phyloP scores from a whole-genome alignment of 2,888 invertebrate species.

The Mythimna loreyi region DNA sequence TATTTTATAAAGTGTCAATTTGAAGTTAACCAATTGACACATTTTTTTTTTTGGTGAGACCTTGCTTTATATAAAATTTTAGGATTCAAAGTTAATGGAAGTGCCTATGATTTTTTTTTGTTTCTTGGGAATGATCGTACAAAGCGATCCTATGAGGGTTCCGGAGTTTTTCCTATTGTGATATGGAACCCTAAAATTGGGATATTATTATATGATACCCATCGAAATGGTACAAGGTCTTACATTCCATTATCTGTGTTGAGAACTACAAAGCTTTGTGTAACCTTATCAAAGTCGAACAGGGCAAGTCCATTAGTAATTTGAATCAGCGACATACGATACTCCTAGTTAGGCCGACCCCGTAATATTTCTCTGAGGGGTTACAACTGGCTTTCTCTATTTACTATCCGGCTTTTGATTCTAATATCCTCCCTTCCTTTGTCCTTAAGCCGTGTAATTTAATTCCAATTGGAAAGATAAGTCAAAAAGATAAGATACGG shows the following conservation, averaged over 20 bases:
- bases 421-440: slow-evolving; percentile 14
- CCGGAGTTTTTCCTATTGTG: too few species aligned
- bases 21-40: too few species aligned
- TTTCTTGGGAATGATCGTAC: too few species aligned
- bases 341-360: slow-evolving; percentile 6
- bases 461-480: slow-evolving; percentile 41
- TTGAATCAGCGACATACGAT: slow-evolving; percentile 42
- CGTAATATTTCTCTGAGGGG: slow-evolving; percentile 19
- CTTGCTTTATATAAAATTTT: too few species aligned
- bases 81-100: too few species aligned
- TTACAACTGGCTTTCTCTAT: slow-evolving; percentile 28
- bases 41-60: too few species aligned
- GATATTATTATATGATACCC: too few species aligned
- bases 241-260: slow-evolving; percentile 7
- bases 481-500: slow-evolving; percentile 33
- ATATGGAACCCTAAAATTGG: too few species aligned
- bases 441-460: slow-evolving; percentile 20
- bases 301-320: slow-evolving; percentile 51
- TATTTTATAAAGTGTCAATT: too few species aligned
- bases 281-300: slow-evolving; percentile 33
- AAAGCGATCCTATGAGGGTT: too few species aligned
- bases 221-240: slow-evolving; percentile 6
- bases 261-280: slow-evolving; percentile 41
- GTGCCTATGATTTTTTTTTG: too few species aligned
- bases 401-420: slow-evolving; percentile 18